These are phyloP conservation scores for Dasypus novemcinctus DNA, from an alignment of 2,113 vertebrate genomes.

Conservation along the genomic window DNA sequence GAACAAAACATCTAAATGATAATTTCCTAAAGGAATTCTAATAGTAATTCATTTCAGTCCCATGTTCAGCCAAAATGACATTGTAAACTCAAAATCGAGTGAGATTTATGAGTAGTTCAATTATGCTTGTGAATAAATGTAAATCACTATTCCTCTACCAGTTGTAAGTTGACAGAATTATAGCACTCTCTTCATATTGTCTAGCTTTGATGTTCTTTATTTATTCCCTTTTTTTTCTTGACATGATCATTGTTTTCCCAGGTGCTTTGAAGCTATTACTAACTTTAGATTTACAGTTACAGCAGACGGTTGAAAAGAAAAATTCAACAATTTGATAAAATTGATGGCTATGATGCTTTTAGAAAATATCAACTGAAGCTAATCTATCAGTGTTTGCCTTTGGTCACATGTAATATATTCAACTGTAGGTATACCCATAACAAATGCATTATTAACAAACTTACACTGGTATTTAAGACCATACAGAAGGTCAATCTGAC, in stretches of 20 bases:
- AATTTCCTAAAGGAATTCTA: constrained; percentile 42
- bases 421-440: background rate
- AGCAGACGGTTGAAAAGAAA: constrained; percentile 29
- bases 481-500: background rate
- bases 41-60: constrained; percentile 4
- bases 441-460: background rate
- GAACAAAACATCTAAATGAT: constrained; percentile 1
- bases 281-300: constrained; percentile 33
- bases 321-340: background rate
- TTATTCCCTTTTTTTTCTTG: constrained; percentile 43
- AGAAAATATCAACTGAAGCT: background rate
- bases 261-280: constrained; percentile 35
- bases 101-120: constrained; percentile 32
- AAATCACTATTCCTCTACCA: background rate
- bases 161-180: constrained; percentile 51
- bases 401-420: background rate
- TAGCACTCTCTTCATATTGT: background rate
- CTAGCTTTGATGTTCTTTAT: constrained; percentile 22
- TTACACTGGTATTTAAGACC: background rate
- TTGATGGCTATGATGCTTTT: background rate
- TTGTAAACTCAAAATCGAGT: background rate
- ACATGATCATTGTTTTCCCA: constrained; percentile 20
- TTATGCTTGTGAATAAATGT: constrained; percentile 34
- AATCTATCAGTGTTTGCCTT: background rate
- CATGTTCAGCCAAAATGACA: background rate